Percentiles rank a stretch among this genome's conserved stretches.
Conservation (phyloP, 30 jellyfish, hydroid and myxozoan species). For the Aurelia coerulea region DNA sequence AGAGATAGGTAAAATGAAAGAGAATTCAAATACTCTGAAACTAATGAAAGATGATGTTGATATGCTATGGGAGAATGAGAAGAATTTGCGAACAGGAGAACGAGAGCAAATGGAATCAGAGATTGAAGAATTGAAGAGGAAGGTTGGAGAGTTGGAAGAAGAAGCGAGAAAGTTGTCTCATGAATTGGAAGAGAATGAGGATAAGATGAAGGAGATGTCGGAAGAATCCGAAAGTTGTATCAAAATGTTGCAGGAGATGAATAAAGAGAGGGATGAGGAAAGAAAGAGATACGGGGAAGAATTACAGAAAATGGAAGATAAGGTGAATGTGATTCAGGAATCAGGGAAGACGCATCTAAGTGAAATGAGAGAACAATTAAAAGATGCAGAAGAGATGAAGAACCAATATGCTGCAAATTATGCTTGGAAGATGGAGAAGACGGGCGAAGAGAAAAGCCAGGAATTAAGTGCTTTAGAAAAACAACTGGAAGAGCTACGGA, state of each 20-base stretch:
- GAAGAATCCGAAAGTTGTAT: conserved; percentile 33
- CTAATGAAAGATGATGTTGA: conserved; percentile 58
- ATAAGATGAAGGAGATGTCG: conserved; percentile 31
- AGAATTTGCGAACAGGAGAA: conserved; percentile 57
- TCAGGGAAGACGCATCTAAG: conserved; percentile 34
- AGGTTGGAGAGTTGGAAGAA: conserved; percentile 4
- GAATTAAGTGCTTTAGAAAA: not conserved
- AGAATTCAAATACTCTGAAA: conserved; percentile 54
- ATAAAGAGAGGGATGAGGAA: conserved; percentile 20
- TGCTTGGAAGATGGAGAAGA: conserved; percentile 43
- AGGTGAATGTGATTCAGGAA: conserved; percentile 17
- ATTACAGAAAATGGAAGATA: conserved; percentile 29
- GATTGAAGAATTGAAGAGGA: conserved; percentile 35
- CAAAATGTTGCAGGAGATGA: conserved; percentile 42
- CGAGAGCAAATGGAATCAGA: conserved; percentile 59
- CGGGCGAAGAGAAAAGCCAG: conserved; percentile 15
- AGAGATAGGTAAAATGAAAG: conserved; percentile 66
- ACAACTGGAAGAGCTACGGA: conserved; percentile 9
- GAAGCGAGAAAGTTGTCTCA: conserved; percentile 12
- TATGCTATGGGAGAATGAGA: conserved; percentile 65
- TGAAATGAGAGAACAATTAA: conserved; percentile 46
- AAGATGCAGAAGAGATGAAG: conserved; percentile 40
- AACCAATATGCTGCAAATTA: conserved; percentile 53
- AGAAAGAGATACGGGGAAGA: conserved; percentile 7
- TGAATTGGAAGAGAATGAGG: conserved; percentile 35